A percentile compares a stretch with the other conserved stretches of the same genome.
Evolutionary conservation across 2,113 vertebrate genomes (phyloP).

Genomic region (Donacobius atricapilla): DNA sequence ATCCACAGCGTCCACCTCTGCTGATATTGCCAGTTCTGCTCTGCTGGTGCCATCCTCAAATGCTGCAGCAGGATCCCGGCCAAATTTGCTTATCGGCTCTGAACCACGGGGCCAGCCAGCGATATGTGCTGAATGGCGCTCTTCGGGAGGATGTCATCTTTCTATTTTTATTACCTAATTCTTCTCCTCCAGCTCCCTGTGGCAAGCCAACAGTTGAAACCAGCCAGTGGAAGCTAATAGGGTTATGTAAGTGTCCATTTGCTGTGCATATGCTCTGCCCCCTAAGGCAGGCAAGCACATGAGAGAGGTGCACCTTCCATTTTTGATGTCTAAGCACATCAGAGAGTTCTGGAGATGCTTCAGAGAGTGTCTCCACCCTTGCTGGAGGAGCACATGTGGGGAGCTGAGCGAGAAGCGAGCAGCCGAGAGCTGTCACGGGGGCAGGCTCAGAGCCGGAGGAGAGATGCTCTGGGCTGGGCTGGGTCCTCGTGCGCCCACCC

Average conservation of each 20-base stretch:
- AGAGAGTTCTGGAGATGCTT: neutral
- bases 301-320: neutral
- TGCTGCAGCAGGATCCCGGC: slow-evolving; percentile 18
- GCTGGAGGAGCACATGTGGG: neutral
- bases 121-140: neutral
- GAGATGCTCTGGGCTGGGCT: neutral
- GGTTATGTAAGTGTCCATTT: slow-evolving; percentile 59
- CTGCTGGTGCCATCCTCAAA: neutral
- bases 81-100: slow-evolving; percentile 36
- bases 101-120: slow-evolving; percentile 28
- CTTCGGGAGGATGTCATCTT: slow-evolving; percentile 45
- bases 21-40: neutral
- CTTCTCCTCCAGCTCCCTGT: slow-evolving; percentile 23
- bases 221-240: neutral
- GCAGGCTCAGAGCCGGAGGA: rapidly evolving
- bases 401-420: neutral
- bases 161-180: slow-evolving; percentile 49
- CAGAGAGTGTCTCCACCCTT: neutral
- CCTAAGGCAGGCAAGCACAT: neutral
- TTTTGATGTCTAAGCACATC: neutral
- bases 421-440: neutral
- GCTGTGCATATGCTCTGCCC: slow-evolving; percentile 45
- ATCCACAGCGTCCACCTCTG: neutral
- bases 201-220: slow-evolving; percentile 41
- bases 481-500: rapidly evolving